Base-by-base conservation (phyloP, 2,888 invertebrate genomes). In the Entomobrya proxima region DNA sequence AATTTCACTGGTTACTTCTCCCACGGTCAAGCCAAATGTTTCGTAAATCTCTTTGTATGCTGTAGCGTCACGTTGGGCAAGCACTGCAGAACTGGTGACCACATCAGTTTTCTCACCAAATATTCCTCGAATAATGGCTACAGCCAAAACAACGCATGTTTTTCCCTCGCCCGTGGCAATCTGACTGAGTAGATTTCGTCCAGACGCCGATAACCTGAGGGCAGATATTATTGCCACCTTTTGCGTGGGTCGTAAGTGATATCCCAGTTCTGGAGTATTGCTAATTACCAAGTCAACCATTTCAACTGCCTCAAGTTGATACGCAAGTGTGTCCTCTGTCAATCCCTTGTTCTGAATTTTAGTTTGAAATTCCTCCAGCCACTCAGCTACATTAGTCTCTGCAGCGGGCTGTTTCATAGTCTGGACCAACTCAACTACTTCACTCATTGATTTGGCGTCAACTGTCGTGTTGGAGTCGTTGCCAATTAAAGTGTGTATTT, bases 121-220 rank as follows among this genome's bases (percentile, higher is more conserved):
- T 6, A 91, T 84, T 3, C 90, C 91, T 80, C 90, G 90, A 24
- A 91, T 88, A 5, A 91, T 90, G 1, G 92, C 91, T 0, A 91
- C 81, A 4, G 91, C 88, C 13, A 91, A 90, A 5, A 92, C 91
- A 55, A 92, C 91, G 37, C 90, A 88, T 0, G 92, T 91, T 86
- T 92, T 92, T 40, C 92, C 92, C 89, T 92, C 92, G 1, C 92
- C 92, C 9, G 92, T 92, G 44, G 90, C 89, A 9, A 92, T 90
- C 87, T 92, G 91, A 7, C 27, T 27, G 11, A 58, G 74, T 15
- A 61, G 40, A 9, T 77, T 75, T 21, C 21, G 15, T 2, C 15
- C 24, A 7, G 4, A 18, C 9, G 2, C 2, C 13, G 55, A 2
- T 2, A 15, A 27, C 1, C 0, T 13, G 27, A 77, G 27, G 13